These are phyloP conservation scores for Sinonovacula constricta DNA, from an alignment of 1,140 invertebrate genomes.

Conservation along the genomic window DNA sequence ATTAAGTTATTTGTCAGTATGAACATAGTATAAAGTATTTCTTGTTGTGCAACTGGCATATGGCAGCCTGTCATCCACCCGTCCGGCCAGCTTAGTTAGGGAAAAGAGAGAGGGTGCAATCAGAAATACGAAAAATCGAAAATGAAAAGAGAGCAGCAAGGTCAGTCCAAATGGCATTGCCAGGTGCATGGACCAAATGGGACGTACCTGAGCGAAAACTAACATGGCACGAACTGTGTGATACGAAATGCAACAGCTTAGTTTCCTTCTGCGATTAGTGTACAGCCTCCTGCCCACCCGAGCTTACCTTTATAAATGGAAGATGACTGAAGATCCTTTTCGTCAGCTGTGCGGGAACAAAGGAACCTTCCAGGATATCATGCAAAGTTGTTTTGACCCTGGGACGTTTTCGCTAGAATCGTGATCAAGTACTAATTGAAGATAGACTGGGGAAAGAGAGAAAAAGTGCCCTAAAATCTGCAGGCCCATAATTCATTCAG, in stretches of 20 bases:
- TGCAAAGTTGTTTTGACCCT: neutral
- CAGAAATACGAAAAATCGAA: neutral
- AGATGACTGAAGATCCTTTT: neutral
- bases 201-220: neutral
- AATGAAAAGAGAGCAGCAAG: neutral
- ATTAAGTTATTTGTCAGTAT: no score
- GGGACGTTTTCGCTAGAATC: neutral
- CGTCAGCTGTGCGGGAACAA: neutral
- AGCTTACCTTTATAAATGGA: neutral
- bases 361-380: neutral
- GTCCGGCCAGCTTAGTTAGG: no score
- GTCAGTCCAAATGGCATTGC: neutral
- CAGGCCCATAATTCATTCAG: neutral
- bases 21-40: no score
- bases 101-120: neutral
- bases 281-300: neutral
- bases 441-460: neutral
- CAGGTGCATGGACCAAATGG: neutral
- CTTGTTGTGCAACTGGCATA: no score
- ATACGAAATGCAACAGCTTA: neutral
- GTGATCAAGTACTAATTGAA: neutral
- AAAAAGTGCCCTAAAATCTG: neutral
- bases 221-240: neutral
- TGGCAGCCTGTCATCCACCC: no score
- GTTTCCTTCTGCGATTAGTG: neutral